A percentile compares a stretch with the other conserved stretches of the same genome.
These are phyloP conservation scores for Chymomyza procnemis DNA, from an alignment of 2,888 invertebrate species.

Conservation along the genomic window DNA sequence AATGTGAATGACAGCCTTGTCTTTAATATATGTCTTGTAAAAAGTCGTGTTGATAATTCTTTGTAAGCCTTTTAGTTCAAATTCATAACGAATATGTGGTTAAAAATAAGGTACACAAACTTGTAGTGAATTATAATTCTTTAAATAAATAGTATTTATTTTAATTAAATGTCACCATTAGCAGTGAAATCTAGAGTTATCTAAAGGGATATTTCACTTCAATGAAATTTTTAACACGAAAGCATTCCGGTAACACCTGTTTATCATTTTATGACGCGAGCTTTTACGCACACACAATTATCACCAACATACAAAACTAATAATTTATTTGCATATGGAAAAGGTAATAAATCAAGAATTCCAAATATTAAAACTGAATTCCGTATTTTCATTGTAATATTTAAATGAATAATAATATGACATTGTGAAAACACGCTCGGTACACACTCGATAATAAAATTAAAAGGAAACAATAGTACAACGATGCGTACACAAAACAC, in stretches of 20 bases:
- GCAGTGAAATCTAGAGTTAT: not conserved
- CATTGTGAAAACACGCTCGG: not conserved
- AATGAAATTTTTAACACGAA: not conserved
- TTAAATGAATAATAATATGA: not conserved
- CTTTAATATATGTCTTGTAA: conserved; percentile 10
- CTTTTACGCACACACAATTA: not conserved
- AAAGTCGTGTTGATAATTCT: conserved; percentile 46
- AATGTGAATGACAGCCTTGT: not conserved
- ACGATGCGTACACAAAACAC: not conserved
- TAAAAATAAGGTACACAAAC: not conserved
- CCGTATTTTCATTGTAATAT: not conserved
- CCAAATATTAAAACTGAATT: not conserved
- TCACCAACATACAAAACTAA: not conserved
- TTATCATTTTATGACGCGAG: not conserved
- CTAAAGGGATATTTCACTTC: not conserved
- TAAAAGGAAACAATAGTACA: not conserved
- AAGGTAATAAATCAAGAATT: not conserved
- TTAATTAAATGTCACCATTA: not conserved
- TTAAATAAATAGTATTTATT: too few relatives aligned
- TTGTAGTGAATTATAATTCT: not conserved
- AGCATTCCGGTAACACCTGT: not conserved
- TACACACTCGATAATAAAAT: not conserved
- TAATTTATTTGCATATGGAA: not conserved
- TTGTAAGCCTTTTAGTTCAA: conserved; percentile 49
- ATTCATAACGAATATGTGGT: conserved; percentile 16